Evolutionary conservation across 2,888 invertebrate genomes (phyloP), one percentile per base, ranked within the genome.

Genomic region (Ormyrus nitidulus): DNA sequence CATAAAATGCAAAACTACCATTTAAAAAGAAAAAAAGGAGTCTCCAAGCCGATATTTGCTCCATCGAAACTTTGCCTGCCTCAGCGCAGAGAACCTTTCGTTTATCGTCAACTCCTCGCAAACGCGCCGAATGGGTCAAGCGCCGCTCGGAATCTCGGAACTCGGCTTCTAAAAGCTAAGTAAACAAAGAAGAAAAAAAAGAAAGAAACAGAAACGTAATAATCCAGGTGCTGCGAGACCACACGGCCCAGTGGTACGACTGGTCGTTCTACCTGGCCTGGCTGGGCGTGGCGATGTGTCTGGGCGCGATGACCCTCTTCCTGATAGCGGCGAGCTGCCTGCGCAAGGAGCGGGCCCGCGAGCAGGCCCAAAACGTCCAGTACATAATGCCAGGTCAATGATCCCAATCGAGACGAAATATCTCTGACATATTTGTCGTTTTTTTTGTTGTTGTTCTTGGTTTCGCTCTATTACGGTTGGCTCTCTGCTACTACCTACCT

Each of bases 201-300:
- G 49, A 58, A 48, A 8, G 46, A 51, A 44, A 53, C 51, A 11
- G 51, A 44, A 75, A 19, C 44, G 44, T 46, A 77, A 77, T 59
- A 54, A 74, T 69, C 46, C 69, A 95, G 95, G 94, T 95, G 83
- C 92, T 95, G 89, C 94, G 93, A 92, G 94, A 94, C 90, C 94
- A 95, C 92, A 92, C 94, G 68, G 93, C 93, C 86, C 93, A 94
- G 84, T 93, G 93, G 92, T 95, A 95, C 93, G 96, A 96, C 88
- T 96, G 96, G 96, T 96, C 96, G 86, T 96, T 96, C 93, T 94
- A 95, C 88, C 92, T 96, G 85, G 95, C 95, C 85, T 97, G 96
- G 96, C 92, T 96, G 86, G 94, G 96, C 82, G 95, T 96, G 83
- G 95, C 93, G 79, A 94, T 94, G 86, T 94, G 94, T 87, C 93